These are phyloP conservation scores for Uria aalge DNA, from an alignment of 2,113 vertebrate genomes.

Conservation along the genomic window DNA sequence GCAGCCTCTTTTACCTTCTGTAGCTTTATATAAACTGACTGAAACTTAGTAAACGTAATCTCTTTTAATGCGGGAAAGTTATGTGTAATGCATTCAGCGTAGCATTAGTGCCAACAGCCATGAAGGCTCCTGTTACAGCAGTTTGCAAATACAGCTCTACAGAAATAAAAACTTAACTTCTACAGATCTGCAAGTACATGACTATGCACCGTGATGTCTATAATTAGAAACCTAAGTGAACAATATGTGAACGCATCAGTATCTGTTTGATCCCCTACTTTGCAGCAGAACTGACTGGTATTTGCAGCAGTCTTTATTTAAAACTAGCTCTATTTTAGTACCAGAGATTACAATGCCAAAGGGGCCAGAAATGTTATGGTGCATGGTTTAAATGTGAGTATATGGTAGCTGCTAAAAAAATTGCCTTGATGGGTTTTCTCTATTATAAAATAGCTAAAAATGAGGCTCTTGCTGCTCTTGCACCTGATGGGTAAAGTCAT, in stretches of 20 bases:
- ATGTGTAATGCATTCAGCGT: background rate
- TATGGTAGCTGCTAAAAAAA: background rate
- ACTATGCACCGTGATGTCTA: background rate
- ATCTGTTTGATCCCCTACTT: background rate
- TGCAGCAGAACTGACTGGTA: background rate
- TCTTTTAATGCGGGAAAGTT: background rate
- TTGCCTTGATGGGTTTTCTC: background rate
- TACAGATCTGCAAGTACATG: background rate
- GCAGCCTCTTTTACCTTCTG: background rate
- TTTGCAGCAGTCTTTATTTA: background rate
- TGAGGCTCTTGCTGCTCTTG: background rate
- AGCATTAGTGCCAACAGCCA: background rate
- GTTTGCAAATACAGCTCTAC: background rate
- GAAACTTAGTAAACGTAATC: background rate
- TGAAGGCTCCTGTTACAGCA: background rate
- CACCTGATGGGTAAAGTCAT: background rate
- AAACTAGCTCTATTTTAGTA: background rate
- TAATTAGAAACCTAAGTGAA: background rate
- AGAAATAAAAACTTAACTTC: background rate
- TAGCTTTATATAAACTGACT: background rate
- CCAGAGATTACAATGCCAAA: background rate
- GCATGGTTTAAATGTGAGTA: background rate
- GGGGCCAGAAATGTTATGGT: background rate
- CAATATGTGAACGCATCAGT: background rate
- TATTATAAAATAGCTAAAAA: background rate